Base-by-base conservation (phyloP, 2,888 invertebrate species). In the Eumacrocentrus americanus region DNA sequence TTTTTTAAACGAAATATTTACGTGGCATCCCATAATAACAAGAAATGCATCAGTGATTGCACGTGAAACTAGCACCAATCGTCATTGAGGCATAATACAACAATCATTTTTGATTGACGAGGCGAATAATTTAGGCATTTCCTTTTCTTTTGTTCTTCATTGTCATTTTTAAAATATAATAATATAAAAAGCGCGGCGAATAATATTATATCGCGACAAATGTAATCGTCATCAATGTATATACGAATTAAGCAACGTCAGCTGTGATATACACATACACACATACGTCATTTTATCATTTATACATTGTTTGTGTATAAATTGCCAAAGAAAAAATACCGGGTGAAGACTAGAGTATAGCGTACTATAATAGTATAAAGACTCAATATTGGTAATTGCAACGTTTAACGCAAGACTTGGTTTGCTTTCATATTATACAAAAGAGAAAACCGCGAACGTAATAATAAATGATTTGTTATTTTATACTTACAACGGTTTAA, bases 341-440 rank as follows among this genome's bases (percentile, higher is more conserved):
- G 29, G 9, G 11, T 18, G 22, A 57, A 38, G 57, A 57, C 57
- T 57, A 57, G 57, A 57, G 50, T 57, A 48, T 48, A 29, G 29
- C 4, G 29, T 29, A 29, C 5, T 29, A 9, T 29, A 29, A 4
- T 29, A 29, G 4, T 29, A 6, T 9, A 29, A 29, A 29, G 9
- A 29, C 4, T 29, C 9, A 29, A 29, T 29, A 29, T 29, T 29
- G 9, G 29, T 29, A 29, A 29, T 29, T 29, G 29, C 29, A 29
- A 29, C 29, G 29, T 29, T 29, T 29, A 29, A 29, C n/a, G n/a
- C n/a, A n/a, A n/a, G n/a, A n/a, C n/a, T n/a, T n/a, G n/a, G n/a
- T n/a, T n/a, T n/a, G n/a, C 20, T 5, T 44, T 29, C 29, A 29
- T 9, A 9, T 25, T 7, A 29, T 29, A 50, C 11, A 18, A 52